Conservation (phyloP, 2,113 vertebrate genomes). For the Stictonetta naevosa region DNA sequence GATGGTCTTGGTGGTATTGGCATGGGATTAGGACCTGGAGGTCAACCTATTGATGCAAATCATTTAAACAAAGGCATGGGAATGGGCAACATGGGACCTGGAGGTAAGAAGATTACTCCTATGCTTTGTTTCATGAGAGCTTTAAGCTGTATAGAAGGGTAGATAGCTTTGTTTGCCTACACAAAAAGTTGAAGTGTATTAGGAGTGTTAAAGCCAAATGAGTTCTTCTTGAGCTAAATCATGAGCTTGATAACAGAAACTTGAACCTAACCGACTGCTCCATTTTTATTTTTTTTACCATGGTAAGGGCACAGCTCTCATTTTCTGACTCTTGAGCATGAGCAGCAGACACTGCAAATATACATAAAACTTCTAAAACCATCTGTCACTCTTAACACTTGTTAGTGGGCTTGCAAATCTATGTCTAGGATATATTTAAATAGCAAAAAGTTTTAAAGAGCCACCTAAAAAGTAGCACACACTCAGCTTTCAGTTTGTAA, state of each 20-base stretch:
- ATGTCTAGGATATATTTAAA: conserved; percentile 30
- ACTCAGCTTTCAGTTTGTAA: conserved; percentile 63
- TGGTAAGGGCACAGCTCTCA: conserved; percentile 59
- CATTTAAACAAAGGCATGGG: conserved; percentile 91
- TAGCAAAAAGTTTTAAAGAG: conserved; percentile 63
- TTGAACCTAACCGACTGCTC: conserved; percentile 53
- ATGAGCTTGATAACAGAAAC: conserved; percentile 47
- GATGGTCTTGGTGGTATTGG: conserved; percentile 96
- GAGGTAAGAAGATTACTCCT: conserved; percentile 83
- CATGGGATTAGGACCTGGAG: conserved; percentile 94
- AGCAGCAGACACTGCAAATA: conserved; percentile 69
- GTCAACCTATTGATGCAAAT: conserved; percentile 94
- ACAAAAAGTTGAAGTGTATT: conserved; percentile 30
- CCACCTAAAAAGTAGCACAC: conserved; percentile 68
- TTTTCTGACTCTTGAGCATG: conserved; percentile 70
- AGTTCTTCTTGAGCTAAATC: conserved; percentile 21
- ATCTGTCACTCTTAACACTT: conserved; percentile 57
- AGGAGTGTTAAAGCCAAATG: conserved; percentile 62
- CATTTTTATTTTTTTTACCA: conserved; percentile 13
- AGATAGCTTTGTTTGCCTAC: conserved; percentile 68
- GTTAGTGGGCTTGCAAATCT: conserved; percentile 65
- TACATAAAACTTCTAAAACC: conserved; percentile 29
- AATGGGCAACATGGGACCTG: conserved; percentile 92
- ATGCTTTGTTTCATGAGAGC: conserved; percentile 71
- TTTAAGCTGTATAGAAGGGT: conserved; percentile 70